These are phyloP conservation scores for Aethina tumida DNA, from an alignment of 1,140 invertebrate genomes.

Conservation along the genomic window DNA sequence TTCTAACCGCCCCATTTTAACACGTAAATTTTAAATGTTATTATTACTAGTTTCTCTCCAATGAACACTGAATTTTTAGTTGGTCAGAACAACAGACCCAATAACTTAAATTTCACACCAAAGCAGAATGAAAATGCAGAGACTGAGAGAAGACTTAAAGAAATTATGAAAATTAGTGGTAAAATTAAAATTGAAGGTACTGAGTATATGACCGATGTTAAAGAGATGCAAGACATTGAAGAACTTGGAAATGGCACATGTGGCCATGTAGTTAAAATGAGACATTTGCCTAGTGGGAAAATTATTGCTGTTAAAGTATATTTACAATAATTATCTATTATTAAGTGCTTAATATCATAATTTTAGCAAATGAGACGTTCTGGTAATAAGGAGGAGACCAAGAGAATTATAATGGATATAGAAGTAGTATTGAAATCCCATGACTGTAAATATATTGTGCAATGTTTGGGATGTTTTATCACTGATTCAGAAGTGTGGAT, in stretches of 20 bases:
- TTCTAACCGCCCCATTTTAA: conserved; percentile 21
- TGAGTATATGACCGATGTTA: conserved; percentile 73
- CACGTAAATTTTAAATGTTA: conserved; percentile 19
- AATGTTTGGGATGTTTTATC: conserved; percentile 94
- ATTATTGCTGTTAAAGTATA: conserved; percentile 90
- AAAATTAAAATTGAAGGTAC: conserved; percentile 72
- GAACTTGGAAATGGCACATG: conserved; percentile 93
- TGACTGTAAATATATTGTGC: conserved; percentile 94
- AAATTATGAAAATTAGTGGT: conserved; percentile 60
- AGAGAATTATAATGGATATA: conserved; percentile 96
- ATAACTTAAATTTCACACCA: conserved; percentile 20
- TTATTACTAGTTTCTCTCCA: conserved; percentile 2
- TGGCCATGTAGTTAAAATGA: conserved; percentile 96
- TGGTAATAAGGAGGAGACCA: conserved; percentile 93
- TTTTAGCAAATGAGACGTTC: conserved; percentile 92
- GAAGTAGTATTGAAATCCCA: conserved; percentile 95
- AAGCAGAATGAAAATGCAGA: conserved; percentile 32
- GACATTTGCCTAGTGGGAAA: conserved; percentile 72
- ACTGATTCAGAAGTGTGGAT: conserved; percentile 87
- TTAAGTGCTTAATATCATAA: too few relatives aligned
- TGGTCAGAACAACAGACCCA: conserved; percentile 22
- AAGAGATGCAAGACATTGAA: conserved; percentile 78
- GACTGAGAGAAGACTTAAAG: conserved; percentile 39
- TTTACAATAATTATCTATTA: background rate
- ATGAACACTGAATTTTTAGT: conserved; percentile 14